Percentiles rank a stretch among this genome's conserved stretches.
Conservation (phyloP, 2,888 invertebrate genomes). For the Eustalomyia histrio region DNA sequence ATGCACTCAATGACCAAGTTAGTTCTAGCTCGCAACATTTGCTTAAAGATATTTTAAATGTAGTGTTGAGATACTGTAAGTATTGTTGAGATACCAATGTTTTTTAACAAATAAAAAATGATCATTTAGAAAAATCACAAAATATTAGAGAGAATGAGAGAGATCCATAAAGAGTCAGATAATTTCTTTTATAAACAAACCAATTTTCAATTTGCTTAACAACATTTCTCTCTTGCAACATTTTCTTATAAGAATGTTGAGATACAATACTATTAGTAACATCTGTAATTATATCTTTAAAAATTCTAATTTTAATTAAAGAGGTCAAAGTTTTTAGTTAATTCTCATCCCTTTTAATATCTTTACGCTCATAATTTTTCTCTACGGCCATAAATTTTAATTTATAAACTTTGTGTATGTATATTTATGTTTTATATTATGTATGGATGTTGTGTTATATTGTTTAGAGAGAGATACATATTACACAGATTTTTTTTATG, state of each 20-base stretch:
- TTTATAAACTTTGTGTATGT: constrained; percentile 56
- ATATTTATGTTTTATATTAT: neutral
- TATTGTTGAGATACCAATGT: constrained; percentile 10
- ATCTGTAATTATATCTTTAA: constrained; percentile 20
- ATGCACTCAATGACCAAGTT: constrained; percentile 33
- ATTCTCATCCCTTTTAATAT: constrained; percentile 41
- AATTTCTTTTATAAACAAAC: constrained; percentile 1
- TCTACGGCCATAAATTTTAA: constrained; percentile 62
- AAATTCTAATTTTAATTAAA: constrained; percentile 53
- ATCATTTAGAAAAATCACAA: neutral
- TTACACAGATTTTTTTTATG: constrained; percentile 43
- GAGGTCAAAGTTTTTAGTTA: constrained; percentile 51
- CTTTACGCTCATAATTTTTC: constrained; percentile 42
- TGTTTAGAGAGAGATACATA: constrained; percentile 46
- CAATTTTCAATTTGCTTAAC: neutral
- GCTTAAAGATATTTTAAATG: neutral
- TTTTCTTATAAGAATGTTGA: neutral
- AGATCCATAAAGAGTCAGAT: neutral
- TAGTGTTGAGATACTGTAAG: too few species aligned
- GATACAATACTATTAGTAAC: neutral
- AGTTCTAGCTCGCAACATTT: neutral
- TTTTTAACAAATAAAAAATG: neutral
- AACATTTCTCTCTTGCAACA: neutral
- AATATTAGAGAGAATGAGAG: neutral
- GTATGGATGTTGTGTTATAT: constrained; percentile 17